phyloP scores from a whole-genome alignment of 2,888 invertebrate genomes.

The Automeris io region DNA sequence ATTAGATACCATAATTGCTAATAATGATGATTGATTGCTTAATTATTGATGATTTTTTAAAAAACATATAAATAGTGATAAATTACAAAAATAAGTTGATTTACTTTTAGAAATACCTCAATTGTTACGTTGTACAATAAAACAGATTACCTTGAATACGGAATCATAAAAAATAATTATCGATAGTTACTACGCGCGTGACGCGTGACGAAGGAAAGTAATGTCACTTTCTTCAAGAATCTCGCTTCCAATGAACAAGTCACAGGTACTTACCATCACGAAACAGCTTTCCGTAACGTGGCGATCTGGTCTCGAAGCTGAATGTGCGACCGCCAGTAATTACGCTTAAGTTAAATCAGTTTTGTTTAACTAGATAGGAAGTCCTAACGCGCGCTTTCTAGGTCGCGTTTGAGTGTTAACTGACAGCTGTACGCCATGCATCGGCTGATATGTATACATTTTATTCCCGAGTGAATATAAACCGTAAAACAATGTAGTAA shows the following conservation, averaged over 20 bases:
- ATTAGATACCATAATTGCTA: too few relatives aligned
- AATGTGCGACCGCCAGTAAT: background rate
- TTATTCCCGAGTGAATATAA: background rate
- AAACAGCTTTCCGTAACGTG: too few relatives aligned
- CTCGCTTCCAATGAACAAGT: background rate
- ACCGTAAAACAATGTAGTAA: background rate
- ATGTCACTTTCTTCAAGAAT: background rate
- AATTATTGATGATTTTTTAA: too few relatives aligned
- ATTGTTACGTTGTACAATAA: too few relatives aligned
- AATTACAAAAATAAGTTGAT: too few relatives aligned
- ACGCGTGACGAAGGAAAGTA: background rate
- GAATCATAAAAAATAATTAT: too few relatives aligned
- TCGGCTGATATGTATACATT: slow-evolving; percentile 1
- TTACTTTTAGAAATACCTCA: too few relatives aligned
- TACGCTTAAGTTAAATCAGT: background rate
- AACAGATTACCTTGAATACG: too few relatives aligned
- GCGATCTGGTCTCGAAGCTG: too few relatives aligned
- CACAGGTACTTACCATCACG: slow-evolving; percentile 2
- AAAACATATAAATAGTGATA: too few relatives aligned
- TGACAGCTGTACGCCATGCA: slow-evolving; percentile 4
- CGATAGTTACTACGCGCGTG: too few relatives aligned
- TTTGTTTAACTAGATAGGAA: background rate
- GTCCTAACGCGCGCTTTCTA: slow-evolving; percentile 4
- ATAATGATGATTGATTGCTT: too few relatives aligned
- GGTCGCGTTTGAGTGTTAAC: background rate